Conservation (phyloP, 2,113 vertebrate genomes). For the Mobula birostris region DNA sequence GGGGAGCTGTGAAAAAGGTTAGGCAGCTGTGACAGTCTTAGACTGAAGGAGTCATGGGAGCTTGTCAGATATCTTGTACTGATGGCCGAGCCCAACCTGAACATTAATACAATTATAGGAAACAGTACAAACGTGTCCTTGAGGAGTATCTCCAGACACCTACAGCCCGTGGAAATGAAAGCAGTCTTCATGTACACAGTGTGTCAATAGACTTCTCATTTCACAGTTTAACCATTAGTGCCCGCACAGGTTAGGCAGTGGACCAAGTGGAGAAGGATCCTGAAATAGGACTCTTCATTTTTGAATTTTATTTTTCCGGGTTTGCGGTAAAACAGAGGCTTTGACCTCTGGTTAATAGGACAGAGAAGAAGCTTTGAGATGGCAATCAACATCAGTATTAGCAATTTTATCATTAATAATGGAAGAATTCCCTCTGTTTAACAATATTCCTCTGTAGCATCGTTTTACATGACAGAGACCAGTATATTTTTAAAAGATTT, state of each 20-base stretch:
- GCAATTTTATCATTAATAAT: neutral
- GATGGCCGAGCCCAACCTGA: too few species aligned
- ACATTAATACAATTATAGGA: neutral
- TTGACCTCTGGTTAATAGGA: neutral
- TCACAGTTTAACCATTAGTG: neutral
- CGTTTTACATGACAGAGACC: neutral
- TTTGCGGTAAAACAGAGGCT: constrained; percentile 7
- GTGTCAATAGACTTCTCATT: neutral
- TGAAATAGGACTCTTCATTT: neutral
- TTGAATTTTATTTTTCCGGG: neutral
- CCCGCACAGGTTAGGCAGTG: neutral
- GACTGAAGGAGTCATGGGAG: too few species aligned
- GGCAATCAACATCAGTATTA: neutral
- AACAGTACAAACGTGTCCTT: neutral
- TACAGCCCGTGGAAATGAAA: neutral
- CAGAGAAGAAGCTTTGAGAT: neutral
- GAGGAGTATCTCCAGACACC: neutral
- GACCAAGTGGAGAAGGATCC: neutral
- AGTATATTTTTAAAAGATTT: neutral
- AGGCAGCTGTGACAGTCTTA: too few species aligned
- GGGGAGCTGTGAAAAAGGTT: too few species aligned
- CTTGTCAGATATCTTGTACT: too few species aligned
- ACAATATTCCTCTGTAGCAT: neutral
- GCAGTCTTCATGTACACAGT: neutral
- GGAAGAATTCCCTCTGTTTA: constrained; percentile 18